Evolutionary conservation across 2,888 invertebrate genomes (phyloP).

Genomic region (Hetaerina titia): DNA sequence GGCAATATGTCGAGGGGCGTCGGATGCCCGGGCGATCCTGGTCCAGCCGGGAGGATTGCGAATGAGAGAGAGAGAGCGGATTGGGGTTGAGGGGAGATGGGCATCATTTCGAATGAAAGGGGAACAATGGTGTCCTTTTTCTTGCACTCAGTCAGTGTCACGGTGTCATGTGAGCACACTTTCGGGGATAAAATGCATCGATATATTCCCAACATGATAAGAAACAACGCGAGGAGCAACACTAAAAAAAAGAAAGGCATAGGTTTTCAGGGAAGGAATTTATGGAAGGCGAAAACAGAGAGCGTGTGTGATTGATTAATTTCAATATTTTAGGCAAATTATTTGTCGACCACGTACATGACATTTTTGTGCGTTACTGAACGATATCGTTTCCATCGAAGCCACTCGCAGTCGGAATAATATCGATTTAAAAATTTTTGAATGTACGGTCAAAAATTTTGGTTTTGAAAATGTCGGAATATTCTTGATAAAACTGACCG

Average conservation of each 20-base stretch:
- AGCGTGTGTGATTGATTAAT: background rate
- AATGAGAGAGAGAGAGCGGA: background rate
- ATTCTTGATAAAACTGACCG: too few species aligned
- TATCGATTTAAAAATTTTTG: too few species aligned
- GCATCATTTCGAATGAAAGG: background rate
- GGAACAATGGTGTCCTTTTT: background rate
- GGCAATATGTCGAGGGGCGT: background rate
- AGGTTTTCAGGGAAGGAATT: background rate
- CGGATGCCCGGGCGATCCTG: background rate
- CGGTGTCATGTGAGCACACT: background rate
- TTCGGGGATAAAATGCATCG: background rate
- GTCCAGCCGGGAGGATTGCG: background rate
- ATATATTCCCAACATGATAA: background rate
- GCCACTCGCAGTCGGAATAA: too few species aligned
- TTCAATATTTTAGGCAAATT: background rate
- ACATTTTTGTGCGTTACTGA: background rate
- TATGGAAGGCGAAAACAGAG: background rate
- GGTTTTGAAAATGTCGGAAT: too few species aligned
- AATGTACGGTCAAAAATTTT: too few species aligned
- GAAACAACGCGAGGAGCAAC: background rate
- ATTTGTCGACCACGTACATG: background rate
- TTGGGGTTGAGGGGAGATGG: background rate
- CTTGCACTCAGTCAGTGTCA: background rate
- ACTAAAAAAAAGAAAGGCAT: background rate
- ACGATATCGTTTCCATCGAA: too few species aligned